phyloP scores from a whole-genome alignment of 2,888 invertebrate species.

The Cryptocephalus primarius region DNA sequence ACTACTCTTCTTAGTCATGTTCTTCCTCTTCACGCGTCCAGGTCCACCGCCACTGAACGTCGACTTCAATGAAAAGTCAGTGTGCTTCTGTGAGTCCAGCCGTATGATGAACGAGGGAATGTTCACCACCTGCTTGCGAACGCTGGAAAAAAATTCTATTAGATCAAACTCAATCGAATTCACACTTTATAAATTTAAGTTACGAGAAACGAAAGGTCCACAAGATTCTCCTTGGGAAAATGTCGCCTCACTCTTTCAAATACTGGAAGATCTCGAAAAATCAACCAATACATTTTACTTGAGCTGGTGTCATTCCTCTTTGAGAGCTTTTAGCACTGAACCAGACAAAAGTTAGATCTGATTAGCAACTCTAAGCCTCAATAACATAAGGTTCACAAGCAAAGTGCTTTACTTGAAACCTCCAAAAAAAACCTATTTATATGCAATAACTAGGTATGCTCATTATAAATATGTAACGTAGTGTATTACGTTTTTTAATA shows the following conservation, averaged over 20 bases:
- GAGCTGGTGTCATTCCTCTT: conserved; percentile 34
- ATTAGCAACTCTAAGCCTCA: conserved; percentile 33
- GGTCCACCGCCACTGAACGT: conserved; percentile 98
- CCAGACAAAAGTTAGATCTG: conserved; percentile 16
- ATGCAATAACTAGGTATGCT: no score
- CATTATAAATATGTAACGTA: no score
- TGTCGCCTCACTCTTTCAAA: no score
- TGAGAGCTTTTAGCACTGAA: conserved; percentile 34
- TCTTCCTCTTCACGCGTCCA: conserved; percentile 99
- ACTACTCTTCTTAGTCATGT: conserved; percentile 80
- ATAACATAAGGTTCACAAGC: no score
- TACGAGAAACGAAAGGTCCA: no score
- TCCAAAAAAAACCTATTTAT: no score
- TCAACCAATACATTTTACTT: conserved; percentile 3
- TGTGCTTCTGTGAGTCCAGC: conserved; percentile 95
- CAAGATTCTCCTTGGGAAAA: no score
- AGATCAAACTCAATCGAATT: no score
- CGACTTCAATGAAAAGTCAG: conserved; percentile 94
- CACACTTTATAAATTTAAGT: no score
- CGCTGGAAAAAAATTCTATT: conserved; percentile 59
- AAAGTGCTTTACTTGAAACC: no score
- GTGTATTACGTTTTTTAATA: no score
- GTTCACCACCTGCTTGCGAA: conserved; percentile 98
- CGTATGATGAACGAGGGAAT: conserved; percentile 96
- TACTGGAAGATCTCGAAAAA: no score